A percentile compares a stretch with the other conserved stretches of the same genome.
These are phyloP conservation scores for Pica pica DNA, from an alignment of 2,113 vertebrate genomes.

Conservation along the genomic window DNA sequence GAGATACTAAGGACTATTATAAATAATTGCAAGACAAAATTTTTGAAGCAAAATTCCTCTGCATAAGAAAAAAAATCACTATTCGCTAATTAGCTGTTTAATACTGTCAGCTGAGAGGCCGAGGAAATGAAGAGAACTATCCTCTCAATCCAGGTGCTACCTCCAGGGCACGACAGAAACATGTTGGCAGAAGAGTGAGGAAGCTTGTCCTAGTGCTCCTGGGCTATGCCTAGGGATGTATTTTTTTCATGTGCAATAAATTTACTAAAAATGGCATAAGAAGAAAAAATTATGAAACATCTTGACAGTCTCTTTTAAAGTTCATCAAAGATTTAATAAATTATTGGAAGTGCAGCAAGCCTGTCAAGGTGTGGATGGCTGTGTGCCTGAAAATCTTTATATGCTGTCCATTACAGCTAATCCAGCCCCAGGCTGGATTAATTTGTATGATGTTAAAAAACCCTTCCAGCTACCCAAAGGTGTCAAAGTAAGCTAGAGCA, in stretches of 20 bases:
- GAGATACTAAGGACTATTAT: background rate
- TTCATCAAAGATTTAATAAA: slow-evolving; percentile 54
- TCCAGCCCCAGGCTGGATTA: slow-evolving; percentile 62
- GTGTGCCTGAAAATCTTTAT: slow-evolving; percentile 51
- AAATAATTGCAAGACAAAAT: background rate
- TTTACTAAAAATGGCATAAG: slow-evolving; percentile 59
- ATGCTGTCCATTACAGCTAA: slow-evolving; percentile 56
- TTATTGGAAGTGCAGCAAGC: slow-evolving; percentile 33
- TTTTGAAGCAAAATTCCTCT: background rate
- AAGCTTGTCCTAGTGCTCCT: slow-evolving; percentile 43
- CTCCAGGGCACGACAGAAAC: slow-evolving; percentile 62
- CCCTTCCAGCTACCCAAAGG: slow-evolving; percentile 50
- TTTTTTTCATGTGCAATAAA: slow-evolving; percentile 59
- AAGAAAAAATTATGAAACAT: slow-evolving; percentile 42
- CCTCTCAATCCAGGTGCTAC: slow-evolving; percentile 58
- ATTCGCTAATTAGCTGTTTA: slow-evolving; percentile 23
- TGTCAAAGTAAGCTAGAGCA: slow-evolving; percentile 17
- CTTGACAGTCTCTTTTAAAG: slow-evolving; percentile 60
- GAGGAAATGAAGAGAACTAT: slow-evolving; percentile 13
- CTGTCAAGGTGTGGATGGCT: slow-evolving; percentile 54
- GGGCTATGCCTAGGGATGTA: slow-evolving; percentile 59
- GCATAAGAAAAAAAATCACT: background rate
- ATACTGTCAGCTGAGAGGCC: slow-evolving; percentile 24
- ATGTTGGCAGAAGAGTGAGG: slow-evolving; percentile 16
- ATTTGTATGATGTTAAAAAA: slow-evolving; percentile 55